Percentiles rank a stretch among this genome's conserved stretches.
Conservation (phyloP, 2,113 vertebrate genomes). For the Aphyosemion australe region DNA sequence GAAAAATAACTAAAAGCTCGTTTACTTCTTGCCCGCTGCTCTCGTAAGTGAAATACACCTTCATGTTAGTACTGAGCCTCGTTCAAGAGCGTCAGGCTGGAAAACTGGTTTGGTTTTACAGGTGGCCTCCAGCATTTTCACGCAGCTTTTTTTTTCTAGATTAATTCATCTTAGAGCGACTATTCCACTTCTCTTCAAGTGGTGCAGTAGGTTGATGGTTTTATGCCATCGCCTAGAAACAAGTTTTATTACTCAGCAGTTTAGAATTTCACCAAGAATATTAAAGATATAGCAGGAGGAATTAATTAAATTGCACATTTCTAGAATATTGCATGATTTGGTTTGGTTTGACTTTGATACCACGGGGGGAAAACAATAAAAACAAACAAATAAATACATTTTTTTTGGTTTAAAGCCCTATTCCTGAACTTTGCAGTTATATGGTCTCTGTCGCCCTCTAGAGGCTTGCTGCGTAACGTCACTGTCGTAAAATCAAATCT, state of each 20-base stretch:
- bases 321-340: too few species aligned
- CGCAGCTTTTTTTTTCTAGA: conserved; percentile 30
- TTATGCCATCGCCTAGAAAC: not conserved
- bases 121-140: conserved; percentile 42
- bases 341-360: too few species aligned
- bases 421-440: too few species aligned
- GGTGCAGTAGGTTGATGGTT: conserved; percentile 5
- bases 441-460: too few species aligned
- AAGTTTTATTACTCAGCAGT: not conserved
- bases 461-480: too few species aligned
- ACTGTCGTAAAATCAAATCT: too few species aligned
- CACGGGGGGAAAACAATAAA: too few species aligned
- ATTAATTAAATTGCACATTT: too few species aligned
- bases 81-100: not conserved
- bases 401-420: too few species aligned
- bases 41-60: too few species aligned
- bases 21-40: conserved; percentile 41
- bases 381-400: too few species aligned
- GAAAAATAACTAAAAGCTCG: conserved; percentile 14
- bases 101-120: conserved; percentile 51
- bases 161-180: not conserved
- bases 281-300: not conserved
- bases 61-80: conserved; percentile 35
- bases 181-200: conserved; percentile 1
- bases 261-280: not conserved